Conservation (phyloP, 2,113 vertebrate species). For the Egretta garzetta region DNA sequence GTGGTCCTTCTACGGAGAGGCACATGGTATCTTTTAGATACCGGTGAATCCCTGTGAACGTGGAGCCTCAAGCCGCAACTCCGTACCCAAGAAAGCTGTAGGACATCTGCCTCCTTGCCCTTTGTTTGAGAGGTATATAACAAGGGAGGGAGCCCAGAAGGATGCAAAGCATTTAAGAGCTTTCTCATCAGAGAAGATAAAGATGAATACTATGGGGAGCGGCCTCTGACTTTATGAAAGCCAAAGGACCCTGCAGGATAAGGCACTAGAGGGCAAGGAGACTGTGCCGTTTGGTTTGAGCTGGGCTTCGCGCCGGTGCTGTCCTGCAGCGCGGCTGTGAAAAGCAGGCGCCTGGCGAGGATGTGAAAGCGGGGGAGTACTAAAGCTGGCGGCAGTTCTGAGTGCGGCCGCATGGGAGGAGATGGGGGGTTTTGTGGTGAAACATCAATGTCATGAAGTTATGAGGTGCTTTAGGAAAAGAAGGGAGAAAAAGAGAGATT, state of each 20-base stretch:
- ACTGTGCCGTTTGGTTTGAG: not conserved
- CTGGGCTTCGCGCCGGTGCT: not conserved
- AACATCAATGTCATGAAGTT: not conserved
- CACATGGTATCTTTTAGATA: not conserved
- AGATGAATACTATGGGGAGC: not conserved
- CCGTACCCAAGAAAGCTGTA: not conserved
- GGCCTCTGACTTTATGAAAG: not conserved
- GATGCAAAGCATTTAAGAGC: not conserved
- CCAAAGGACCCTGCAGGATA: rapidly evolving
- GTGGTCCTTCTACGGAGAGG: not conserved
- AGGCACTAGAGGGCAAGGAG: not conserved
- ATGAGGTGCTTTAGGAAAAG: not conserved
- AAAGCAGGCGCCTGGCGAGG: not conserved
- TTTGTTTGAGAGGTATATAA: not conserved
- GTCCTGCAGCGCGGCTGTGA: not conserved
- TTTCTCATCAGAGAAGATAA: not conserved
- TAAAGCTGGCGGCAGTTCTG: not conserved
- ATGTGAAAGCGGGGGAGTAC: not conserved
- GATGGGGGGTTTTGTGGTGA: not conserved
- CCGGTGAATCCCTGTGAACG: rapidly evolving
- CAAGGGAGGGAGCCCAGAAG: not conserved
- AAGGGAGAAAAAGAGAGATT: not conserved
- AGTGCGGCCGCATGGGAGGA: not conserved
- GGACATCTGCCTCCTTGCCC: not conserved
- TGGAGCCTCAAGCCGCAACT: not conserved